Conservation (phyloP, 2,888 invertebrate species). For the Machimus atricapillus region DNA sequence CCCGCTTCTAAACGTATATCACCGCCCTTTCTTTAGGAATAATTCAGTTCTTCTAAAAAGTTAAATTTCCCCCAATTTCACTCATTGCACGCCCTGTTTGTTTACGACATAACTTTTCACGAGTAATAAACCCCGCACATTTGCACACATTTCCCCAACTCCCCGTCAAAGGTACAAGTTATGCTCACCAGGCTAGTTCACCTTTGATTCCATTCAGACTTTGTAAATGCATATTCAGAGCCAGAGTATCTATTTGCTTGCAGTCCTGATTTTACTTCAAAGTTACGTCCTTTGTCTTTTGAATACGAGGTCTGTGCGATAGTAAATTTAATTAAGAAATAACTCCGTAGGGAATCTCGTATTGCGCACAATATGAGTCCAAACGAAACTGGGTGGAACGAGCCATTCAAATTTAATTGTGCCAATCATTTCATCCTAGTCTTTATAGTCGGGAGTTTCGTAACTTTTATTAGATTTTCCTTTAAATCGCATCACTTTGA, state of each 20-base stretch:
- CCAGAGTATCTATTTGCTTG: background rate
- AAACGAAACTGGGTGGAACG: background rate
- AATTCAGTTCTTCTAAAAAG: background rate
- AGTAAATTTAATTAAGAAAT: constrained; percentile 25
- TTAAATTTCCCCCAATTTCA: background rate
- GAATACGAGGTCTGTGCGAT: background rate
- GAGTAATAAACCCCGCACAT: constrained; percentile 16
- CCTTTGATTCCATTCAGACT: constrained; percentile 12
- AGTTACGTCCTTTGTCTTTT: constrained; percentile 5
- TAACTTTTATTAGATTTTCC: background rate
- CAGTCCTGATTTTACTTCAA: background rate
- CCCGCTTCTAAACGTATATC: background rate
- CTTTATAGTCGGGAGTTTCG: background rate
- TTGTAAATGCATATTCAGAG: background rate
- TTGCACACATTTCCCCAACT: background rate
- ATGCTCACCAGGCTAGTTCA: background rate
- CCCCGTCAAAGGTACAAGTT: background rate
- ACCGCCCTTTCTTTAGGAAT: background rate
- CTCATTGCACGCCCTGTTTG: constrained; percentile 14
- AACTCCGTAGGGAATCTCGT: constrained; percentile 9
- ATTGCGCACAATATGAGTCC: background rate
- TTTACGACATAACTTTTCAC: constrained; percentile 14
- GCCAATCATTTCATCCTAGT: background rate
- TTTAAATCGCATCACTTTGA: background rate
- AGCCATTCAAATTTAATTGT: constrained; percentile 18